Evolutionary conservation across 2,888 invertebrate species (phyloP), one percentile per base, ranked within the genome.

Genomic region (Drosophila multiciliata): DNA sequence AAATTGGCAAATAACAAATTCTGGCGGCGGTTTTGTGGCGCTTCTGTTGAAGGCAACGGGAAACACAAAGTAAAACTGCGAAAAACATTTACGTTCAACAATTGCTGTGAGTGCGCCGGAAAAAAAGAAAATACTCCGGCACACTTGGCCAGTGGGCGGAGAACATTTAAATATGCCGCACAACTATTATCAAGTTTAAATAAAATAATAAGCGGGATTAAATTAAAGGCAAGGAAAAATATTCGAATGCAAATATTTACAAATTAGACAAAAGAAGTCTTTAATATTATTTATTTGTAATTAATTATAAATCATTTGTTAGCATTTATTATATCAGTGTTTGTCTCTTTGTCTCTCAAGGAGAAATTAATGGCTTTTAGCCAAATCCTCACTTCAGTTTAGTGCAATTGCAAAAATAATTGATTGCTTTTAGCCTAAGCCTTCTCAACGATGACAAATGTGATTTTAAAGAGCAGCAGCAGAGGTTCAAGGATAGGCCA

Each of bases 51-150:
- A 60, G 60, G 64, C 64, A 61, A 29, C 32, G 60, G 48, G 38
- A 53, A 70, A 67, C 73, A 73, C 52, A 75, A 75, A 75, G 64
- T 65, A 66, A 69, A 73, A 80, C 64, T 76, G 62, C 69, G 45
- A 62, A 73, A 66, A 81, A 63, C 67, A 81, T 73, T 84, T 69
- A 66, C 69, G 66, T 70, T 73, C 69, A 67, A 69, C 73, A 82
- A 74, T 74, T 75, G 82, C 66, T 55, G 66, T 54, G 57, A 66
- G 38, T 26, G 49, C 4, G n/a, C 29, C 4, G n/a, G 45, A 20
- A 12, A 38, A 45, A 11, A 26, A 55, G 9, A 38, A 38, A 11
- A 26, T 50, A 59, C 48, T 52, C 20, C 48, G 15, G 8, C 15
- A 45, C 33, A 38, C n/a, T 58, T 48, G 29, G 26, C 33, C 49